phyloP scores from a whole-genome alignment of 2,797 vertebrate genomes.

The Pseudomugil gertrudae region DNA sequence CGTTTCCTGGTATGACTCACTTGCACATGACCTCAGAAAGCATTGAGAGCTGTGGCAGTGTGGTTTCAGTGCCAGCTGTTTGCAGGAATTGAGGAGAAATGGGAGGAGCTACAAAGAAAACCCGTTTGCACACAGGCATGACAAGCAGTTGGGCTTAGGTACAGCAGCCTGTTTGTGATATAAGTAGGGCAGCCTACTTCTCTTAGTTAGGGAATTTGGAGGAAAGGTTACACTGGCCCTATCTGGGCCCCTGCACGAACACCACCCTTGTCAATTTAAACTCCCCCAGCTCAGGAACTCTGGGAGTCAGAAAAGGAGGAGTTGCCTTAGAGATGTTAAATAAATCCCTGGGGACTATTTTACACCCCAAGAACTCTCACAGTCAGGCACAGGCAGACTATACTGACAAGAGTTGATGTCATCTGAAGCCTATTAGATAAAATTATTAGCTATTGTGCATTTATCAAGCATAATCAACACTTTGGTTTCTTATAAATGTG shows the following conservation, averaged over 20 bases:
- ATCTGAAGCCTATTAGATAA: neutral
- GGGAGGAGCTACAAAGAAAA: constrained; percentile 57
- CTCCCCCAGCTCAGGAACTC: constrained; percentile 64
- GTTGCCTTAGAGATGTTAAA: constrained; percentile 71
- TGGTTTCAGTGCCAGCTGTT: constrained; percentile 54
- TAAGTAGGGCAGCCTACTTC: constrained; percentile 73
- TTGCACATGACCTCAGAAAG: constrained; percentile 71
- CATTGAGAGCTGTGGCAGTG: constrained; percentile 43
- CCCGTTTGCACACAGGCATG: constrained; percentile 57
- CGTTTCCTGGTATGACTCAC: constrained; percentile 65
- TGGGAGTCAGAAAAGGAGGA: constrained; percentile 53
- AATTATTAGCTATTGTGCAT: constrained; percentile 9
- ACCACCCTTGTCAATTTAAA: constrained; percentile 60
- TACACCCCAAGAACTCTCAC: constrained; percentile 51
- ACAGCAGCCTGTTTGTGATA: constrained; percentile 74
- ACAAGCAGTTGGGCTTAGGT: constrained; percentile 57
- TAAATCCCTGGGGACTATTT: constrained; percentile 65
- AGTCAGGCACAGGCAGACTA: constrained; percentile 30
- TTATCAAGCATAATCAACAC: constrained; percentile 5
- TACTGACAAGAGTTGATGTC: constrained; percentile 24
- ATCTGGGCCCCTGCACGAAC: constrained; percentile 67
- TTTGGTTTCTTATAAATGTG: neutral
- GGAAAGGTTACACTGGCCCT: constrained; percentile 83
- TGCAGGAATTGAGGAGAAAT: constrained; percentile 39
- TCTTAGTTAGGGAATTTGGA: constrained; percentile 78